Evolutionary conservation across 2,113 vertebrate species (phyloP).

Genomic region (Zosterops japonicus): DNA sequence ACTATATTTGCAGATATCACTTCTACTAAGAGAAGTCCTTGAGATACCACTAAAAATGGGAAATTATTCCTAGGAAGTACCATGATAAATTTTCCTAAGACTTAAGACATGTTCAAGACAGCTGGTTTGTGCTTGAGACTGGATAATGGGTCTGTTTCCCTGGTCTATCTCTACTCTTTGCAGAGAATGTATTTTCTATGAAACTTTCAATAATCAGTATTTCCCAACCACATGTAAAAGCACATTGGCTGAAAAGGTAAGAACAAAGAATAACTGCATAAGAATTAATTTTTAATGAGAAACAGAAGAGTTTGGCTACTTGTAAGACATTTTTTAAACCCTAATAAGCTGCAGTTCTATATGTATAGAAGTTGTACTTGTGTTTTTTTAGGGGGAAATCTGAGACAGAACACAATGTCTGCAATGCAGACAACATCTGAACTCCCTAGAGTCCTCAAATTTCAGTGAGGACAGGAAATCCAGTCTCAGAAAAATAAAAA

Average conservation of each 20-base stretch:
- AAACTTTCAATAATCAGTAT: background rate
- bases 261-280: background rate
- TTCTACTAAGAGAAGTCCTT: background rate
- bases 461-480: background rate
- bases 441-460: background rate
- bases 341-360: background rate
- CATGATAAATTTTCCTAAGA: background rate
- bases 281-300: background rate
- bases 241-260: background rate
- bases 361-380: accelerated
- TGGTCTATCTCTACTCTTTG: background rate
- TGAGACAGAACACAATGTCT: background rate
- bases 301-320: background rate
- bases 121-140: background rate
- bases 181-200: background rate
- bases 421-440: background rate
- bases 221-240: background rate
- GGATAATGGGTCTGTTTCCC: background rate
- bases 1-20: background rate
- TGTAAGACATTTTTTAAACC: background rate
- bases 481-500: background rate
- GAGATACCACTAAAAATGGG: background rate
- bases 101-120: background rate
- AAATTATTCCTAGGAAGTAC: background rate
- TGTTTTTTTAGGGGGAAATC: background rate